Evolutionary conservation across 2,888 invertebrate genomes (phyloP), one percentile per base, ranked within the genome.

Genomic region (Calameuta pallipes): DNA sequence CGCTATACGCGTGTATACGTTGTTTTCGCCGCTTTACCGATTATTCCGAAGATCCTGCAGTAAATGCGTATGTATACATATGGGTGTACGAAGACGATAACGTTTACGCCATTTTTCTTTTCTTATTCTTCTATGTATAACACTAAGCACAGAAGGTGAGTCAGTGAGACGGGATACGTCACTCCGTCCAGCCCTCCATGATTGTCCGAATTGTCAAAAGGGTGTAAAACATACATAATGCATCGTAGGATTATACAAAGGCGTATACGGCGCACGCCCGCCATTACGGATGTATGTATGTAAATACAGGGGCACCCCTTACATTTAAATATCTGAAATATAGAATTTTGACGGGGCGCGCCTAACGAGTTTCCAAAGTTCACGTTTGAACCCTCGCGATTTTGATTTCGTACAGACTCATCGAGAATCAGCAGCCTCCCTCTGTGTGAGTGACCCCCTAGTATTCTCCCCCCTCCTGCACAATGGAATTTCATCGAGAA

Each of bases 141-240:
- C 41, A 41, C 41, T 4, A 6, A 15, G 41, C 15, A 4, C 4
- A 15, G 1, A 41, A 41, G 41, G 41, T 15, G 41, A 41, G 41
- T 15, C 41, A 41, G 41, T 41, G 4, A 41, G 41, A 41, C 41
- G 70, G 15, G 70, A 31, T 30, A 70, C 70, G 70, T 31, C 70
- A 33, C 70, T 15, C 70, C 70, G 70, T 70, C 76, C 75, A 76
- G 79, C 77, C 77, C 75, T 75, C 81, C 79, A 82, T 86, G 85
- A 86, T 85, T 87, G 86, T 86, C 85, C 85, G 80, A 87, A 84
- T 86, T 85, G 81, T 86, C 87, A 82, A 83, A 84, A 86, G 87
- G 87, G 85, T 82, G 85, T 83, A 83, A 86, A 85, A 74, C 75
- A 87, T 87, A 84, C 87, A 87, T 87, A 87, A 87, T 88, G 84